Conservation (phyloP, 2,888 invertebrate species). For the Clusia tigrina region DNA sequence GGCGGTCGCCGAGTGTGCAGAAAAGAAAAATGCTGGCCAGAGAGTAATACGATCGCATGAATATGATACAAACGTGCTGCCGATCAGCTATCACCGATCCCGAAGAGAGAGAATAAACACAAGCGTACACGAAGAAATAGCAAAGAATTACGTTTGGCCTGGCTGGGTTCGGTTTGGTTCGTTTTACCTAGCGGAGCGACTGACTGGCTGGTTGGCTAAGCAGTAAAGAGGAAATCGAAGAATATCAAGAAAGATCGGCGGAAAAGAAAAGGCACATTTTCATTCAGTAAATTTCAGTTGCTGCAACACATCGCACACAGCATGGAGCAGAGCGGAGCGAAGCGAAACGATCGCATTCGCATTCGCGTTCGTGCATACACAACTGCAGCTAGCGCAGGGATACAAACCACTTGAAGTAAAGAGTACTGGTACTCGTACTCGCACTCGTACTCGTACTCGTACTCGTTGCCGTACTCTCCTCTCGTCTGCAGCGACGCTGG, state of each 20-base stretch:
- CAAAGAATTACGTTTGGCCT: too few relatives aligned
- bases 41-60: not conserved
- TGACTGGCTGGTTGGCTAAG: too few relatives aligned
- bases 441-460: too few relatives aligned
- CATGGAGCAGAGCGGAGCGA: slow-evolving; percentile 38
- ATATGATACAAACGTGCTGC: not conserved
- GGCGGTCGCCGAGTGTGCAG: too few relatives aligned
- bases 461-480: too few relatives aligned
- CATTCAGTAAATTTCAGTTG: slow-evolving; percentile 59
- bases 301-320: too few relatives aligned
- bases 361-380: not conserved
- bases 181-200: too few relatives aligned
- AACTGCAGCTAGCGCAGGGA: not conserved
- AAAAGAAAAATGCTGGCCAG: too few relatives aligned
- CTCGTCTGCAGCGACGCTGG: not conserved
- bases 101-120: not conserved
- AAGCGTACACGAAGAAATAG: too few relatives aligned
- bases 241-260: slow-evolving; percentile 49
- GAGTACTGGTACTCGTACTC: too few relatives aligned
- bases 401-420: not conserved
- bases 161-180: too few relatives aligned
- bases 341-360: slow-evolving; percentile 30
- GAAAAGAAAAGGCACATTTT: slow-evolving; percentile 59
- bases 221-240: not conserved
- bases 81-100: not conserved